phyloP scores from a whole-genome alignment of 2,113 vertebrate genomes.

The Ibidorhyncha struthersii region DNA sequence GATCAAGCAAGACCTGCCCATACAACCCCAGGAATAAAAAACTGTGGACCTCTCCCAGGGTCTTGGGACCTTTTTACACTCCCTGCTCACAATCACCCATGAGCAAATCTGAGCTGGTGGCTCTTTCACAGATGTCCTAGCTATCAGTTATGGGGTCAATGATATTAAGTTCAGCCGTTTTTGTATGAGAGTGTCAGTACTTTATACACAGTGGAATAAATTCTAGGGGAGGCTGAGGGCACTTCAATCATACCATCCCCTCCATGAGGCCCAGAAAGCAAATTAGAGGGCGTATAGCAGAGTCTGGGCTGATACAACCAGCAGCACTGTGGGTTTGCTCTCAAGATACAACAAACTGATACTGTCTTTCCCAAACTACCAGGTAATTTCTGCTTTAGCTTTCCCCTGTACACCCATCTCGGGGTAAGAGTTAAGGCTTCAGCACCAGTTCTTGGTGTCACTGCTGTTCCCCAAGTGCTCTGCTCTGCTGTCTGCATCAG shows the following conservation, averaged over 20 bases:
- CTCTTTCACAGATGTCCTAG: not conserved
- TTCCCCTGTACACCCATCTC: not conserved
- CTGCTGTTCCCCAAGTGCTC: not conserved
- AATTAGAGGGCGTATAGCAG: not conserved
- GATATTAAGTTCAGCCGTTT: not conserved
- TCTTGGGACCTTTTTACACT: not conserved
- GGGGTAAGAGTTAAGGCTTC: not conserved
- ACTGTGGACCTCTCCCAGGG: not conserved
- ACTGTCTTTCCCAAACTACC: not conserved
- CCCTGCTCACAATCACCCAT: not conserved
- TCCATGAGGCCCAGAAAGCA: not conserved
- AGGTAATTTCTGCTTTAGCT: not conserved
- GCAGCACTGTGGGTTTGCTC: not conserved
- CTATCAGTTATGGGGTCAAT: not conserved
- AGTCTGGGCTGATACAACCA: not conserved
- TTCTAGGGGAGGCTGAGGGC: not conserved
- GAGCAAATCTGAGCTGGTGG: not conserved
- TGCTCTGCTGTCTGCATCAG: not conserved
- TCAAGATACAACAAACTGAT: not conserved
- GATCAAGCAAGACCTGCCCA: not conserved
- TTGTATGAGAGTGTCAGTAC: not conserved
- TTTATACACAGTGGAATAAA: not conserved
- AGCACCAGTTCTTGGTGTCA: not conserved
- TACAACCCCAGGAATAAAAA: not conserved
- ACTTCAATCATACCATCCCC: not conserved